These are phyloP conservation scores for Alentia gelatinosa DNA, from an alignment of 2,888 invertebrate genomes.

Conservation along the genomic window DNA sequence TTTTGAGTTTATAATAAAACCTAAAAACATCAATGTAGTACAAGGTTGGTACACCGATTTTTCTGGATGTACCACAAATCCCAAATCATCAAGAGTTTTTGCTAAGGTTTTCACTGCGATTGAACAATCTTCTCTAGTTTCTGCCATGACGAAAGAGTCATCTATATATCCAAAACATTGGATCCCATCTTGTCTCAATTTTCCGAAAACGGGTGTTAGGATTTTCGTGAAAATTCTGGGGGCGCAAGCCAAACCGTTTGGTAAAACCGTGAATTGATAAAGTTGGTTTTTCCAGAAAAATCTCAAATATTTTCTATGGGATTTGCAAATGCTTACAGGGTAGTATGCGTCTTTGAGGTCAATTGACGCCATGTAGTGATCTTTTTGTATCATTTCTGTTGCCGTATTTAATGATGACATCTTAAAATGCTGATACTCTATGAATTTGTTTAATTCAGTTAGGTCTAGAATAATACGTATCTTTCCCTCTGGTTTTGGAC, in stretches of 20 bases:
- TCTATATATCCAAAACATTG: background rate
- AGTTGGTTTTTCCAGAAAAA: background rate
- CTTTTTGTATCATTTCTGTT: background rate
- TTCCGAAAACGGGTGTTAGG: background rate
- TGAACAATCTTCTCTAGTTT: background rate
- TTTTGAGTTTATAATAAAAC: background rate
- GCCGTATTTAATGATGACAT: background rate
- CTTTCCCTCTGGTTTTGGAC: background rate
- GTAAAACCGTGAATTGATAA: background rate
- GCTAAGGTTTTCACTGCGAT: background rate
- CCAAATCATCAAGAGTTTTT: background rate
- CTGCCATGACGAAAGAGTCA: background rate
- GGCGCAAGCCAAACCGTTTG: background rate
- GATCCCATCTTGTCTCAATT: background rate
- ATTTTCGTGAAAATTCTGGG: constrained; percentile 12
- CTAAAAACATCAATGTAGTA: background rate
- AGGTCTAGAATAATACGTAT: background rate
- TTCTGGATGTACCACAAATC: background rate
- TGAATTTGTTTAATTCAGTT: background rate
- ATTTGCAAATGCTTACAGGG: background rate
- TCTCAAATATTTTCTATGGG: background rate
- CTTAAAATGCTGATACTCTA: constrained; percentile 14
- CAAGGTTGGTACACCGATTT: background rate
- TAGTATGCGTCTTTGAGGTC: background rate
- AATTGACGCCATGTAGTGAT: background rate